These are phyloP conservation scores for Leptodactylus fallax DNA, from an alignment of 2,797 vertebrate genomes.

Conservation along the genomic window DNA sequence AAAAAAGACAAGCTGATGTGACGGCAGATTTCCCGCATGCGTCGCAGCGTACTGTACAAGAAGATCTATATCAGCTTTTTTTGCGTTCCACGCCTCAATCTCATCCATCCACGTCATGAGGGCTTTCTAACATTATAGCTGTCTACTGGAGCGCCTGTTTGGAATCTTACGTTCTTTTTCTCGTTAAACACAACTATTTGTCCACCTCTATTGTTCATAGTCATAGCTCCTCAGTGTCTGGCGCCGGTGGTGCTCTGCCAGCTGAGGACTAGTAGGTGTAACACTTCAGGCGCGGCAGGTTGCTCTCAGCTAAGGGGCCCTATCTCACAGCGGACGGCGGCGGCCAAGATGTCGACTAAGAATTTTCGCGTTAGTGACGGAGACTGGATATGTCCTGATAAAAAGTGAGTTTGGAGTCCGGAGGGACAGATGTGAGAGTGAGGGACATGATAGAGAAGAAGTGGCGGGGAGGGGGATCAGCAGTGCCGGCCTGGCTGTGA, in stretches of 20 bases:
- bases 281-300: not conserved
- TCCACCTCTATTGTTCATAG: too few species aligned
- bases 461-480: not conserved
- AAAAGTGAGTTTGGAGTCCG: slow-evolving; percentile 82
- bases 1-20: not conserved
- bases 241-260: too few species aligned
- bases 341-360: slow-evolving; percentile 89
- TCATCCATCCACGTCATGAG: not conserved
- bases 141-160: not conserved
- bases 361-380: slow-evolving; percentile 98
- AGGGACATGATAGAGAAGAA: not conserved
- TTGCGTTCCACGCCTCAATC: not conserved
- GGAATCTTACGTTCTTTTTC: not conserved
- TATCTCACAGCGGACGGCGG: slow-evolving; percentile 51
- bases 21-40: not conserved
- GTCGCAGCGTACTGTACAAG: not conserved
- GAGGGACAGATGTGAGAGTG: too few species aligned
- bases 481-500: too few species aligned
- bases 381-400: slow-evolving; percentile 97
- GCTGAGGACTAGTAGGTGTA: not conserved
- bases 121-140: not conserved
- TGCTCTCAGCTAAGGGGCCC: slow-evolving; percentile 3
- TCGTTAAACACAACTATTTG: not conserved
- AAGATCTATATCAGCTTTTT: not conserved
- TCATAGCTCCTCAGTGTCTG: not conserved